Base-by-base conservation (phyloP, 2,113 vertebrate genomes). In the Macquaria ambigua region DNA sequence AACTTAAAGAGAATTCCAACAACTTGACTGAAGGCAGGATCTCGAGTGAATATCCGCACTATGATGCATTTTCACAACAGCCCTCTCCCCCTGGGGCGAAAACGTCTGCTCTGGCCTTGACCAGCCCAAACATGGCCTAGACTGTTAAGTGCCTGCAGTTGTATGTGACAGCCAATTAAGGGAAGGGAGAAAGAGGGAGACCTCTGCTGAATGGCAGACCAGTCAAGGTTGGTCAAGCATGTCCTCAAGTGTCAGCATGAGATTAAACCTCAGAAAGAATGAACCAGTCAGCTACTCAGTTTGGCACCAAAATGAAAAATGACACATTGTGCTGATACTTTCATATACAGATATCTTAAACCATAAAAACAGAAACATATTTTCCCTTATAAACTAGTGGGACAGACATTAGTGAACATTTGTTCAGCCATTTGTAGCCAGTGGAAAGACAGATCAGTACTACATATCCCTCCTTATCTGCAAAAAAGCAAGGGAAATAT, bases 221-320 rank as follows among this genome's bases (percentile, higher is more conserved):
- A 59, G 80, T 83, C 88, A 83, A 50, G 71, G 74, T 52, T 80
- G 74, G 83, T 34, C 71, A 68, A 81, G 79, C 79, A 58, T 79
- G 78, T 62, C 82, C 81, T 86, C 14, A 34, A 73, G 41, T 87
- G 79, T 88, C 83, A 88, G 71, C 75, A 70, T 50, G 25, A 82
- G 50, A 55, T 21, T 8, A 37, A 31, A 31, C 25, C 50, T 74
- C 15, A 28, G 64, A 81, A 12, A 78, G 41, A 84, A 79, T 16
- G 48, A 34, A 71, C 8, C 39, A 37, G 37, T 58, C 59, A 43
- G 62, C 37, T 37, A 1, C 39, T 66, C 39, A 46, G 68, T 25
- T 46, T 28, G 48, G 7, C 41, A 6, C 0, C 58, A 34, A 59
- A 41, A 18, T 43, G 18, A 63, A 31, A 73, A 64, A 63, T 55